Conservation (phyloP, 2,888 invertebrate species). For the Teleogryllus oceanicus region DNA sequence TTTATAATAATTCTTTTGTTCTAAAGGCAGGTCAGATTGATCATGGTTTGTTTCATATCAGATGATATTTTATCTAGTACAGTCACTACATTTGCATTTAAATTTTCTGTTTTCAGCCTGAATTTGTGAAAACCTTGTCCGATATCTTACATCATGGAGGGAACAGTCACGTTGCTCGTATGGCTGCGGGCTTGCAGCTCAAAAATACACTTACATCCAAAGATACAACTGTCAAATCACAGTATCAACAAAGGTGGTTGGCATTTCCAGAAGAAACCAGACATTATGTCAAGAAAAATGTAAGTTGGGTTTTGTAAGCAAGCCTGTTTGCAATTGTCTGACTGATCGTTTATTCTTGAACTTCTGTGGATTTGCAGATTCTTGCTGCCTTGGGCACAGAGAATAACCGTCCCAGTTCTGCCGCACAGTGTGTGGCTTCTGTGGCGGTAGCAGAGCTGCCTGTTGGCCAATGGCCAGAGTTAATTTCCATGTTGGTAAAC, state of each 20-base stretch:
- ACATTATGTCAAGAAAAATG: slow-evolving; percentile 90
- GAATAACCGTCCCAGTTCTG: slow-evolving; percentile 89
- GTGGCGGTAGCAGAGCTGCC: slow-evolving; percentile 96
- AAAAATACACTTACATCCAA: slow-evolving; percentile 98
- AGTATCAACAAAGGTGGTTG: slow-evolving; percentile 92
- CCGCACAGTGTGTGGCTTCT: slow-evolving; percentile 98
- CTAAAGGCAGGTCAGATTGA: too few relatives aligned
- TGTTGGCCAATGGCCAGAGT: slow-evolving; percentile 84
- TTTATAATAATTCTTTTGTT: too few relatives aligned
- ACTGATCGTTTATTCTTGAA: background rate
- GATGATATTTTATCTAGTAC: background rate
- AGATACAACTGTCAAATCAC: slow-evolving; percentile 72
- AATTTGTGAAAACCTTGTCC: slow-evolving; percentile 89
- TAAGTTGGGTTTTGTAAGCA: slow-evolving; percentile 51
- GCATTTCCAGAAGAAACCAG: slow-evolving; percentile 82
- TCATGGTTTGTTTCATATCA: too few relatives aligned
- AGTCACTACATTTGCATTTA: background rate
- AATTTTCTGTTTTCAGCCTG: slow-evolving; percentile 54
- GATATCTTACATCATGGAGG: slow-evolving; percentile 85
- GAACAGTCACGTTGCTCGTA: slow-evolving; percentile 90
- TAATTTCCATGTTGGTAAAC: slow-evolving; percentile 80
- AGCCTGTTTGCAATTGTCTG: background rate
- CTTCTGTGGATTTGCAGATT: slow-evolving; percentile 59
- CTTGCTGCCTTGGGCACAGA: slow-evolving; percentile 93
- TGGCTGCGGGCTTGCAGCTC: slow-evolving; percentile 97